Evolutionary conservation across 2,888 invertebrate species (phyloP), one percentile per base, ranked within the genome.

Genomic region (Aphodius granarius): DNA sequence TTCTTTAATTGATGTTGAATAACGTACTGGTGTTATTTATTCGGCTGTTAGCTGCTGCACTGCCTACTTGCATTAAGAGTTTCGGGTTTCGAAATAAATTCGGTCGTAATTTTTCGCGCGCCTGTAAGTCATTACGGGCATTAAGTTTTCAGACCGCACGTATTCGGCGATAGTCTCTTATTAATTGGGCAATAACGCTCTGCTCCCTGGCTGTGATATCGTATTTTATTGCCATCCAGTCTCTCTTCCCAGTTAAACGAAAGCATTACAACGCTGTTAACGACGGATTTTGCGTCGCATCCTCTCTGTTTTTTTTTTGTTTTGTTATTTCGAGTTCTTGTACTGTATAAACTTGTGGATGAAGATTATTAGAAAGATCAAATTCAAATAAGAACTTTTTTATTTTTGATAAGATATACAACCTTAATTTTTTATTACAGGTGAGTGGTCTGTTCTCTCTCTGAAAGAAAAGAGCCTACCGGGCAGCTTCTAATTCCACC

Each of bases 151-250:
- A 83, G 86, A 86, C 86, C 84, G 84, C 21, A 80, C 81, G 84
- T 83, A 86, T 86, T 86, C 86, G 85, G 81, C 79, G 76, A 22
- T 68, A 79, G 82, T 78, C 81, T 83, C 84, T 85, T 86, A 86
- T 86, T 86, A 86, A 86, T 86, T 86, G 86, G 86, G 84, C 85
- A 85, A 85, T 86, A 85, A 85, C 82, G 83, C 82, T 83, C 80
- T 80, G 80, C 80, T 81, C 81, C 81, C 79, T 78, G 79, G 79
- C 77, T 78, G 79, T 80, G 79, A 78, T 75, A 81, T 82, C 43
- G 81, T 82, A 81, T 83, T 83, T 83, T 83, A 83, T 84, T 83
- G 81, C 81, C 43, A 9, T 23, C 5, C 23, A 23, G 23, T 23
- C 23, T n/a, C n/a, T n/a, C n/a, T n/a, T n/a, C 23, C 4, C 23